Evolutionary conservation across 2,113 vertebrate species (phyloP).

Genomic region (Arenaria interpres): DNA sequence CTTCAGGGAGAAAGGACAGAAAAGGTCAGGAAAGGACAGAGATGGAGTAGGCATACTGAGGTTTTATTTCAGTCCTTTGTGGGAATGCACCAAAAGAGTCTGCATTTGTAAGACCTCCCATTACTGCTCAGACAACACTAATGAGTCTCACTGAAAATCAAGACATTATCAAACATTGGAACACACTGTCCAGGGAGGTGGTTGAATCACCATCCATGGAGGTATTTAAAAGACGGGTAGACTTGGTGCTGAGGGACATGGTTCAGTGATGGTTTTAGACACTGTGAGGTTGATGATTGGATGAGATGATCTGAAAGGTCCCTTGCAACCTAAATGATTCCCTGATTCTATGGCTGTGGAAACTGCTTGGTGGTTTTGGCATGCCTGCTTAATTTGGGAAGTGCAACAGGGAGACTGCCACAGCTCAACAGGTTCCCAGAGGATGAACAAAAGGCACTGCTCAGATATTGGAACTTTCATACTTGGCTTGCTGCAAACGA

Average conservation of each 20-base stretch:
- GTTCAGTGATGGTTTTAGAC: background rate
- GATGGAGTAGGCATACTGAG: background rate
- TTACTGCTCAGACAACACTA: background rate
- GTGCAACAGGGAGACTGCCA: background rate
- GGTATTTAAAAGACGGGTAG: background rate
- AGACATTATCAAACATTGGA: background rate
- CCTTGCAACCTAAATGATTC: background rate
- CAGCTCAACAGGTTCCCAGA: background rate
- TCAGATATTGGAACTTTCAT: background rate
- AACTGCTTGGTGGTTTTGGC: background rate
- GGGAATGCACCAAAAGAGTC: background rate
- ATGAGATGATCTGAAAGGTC: background rate
- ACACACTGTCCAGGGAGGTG: background rate
- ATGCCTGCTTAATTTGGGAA: background rate
- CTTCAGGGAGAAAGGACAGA: background rate
- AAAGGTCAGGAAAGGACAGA: background rate
- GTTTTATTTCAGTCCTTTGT: background rate
- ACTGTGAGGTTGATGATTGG: background rate
- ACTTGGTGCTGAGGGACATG: background rate
- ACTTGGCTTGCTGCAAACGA: background rate
- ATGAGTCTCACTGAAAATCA: background rate
- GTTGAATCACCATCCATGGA: background rate
- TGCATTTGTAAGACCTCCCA: background rate
- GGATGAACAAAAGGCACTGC: background rate
- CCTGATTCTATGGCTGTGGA: background rate